Conservation (phyloP, 23 tunicate species). For the Trididemnum nubilum region DNA sequence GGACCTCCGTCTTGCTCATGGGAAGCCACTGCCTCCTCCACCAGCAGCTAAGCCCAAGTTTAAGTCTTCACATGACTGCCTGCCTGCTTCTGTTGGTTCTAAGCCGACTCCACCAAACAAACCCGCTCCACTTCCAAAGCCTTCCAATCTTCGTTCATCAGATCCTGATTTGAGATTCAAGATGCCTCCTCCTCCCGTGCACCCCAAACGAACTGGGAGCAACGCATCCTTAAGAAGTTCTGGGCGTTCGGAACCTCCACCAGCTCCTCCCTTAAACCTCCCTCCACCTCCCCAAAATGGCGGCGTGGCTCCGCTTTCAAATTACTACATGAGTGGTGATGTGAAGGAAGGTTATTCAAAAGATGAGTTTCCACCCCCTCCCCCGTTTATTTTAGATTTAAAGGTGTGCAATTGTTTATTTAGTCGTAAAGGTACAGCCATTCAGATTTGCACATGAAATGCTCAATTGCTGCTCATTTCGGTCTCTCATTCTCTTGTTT, state of each 20-base stretch:
- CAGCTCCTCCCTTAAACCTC: conserved; percentile 24
- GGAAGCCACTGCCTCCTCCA: conserved; percentile 2
- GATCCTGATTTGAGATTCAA: not conserved
- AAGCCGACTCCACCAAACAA: not conserved
- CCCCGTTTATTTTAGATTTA: conserved; percentile 58
- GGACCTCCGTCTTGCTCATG: not conserved
- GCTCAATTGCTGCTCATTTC: too few species aligned
- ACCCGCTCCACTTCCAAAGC: not conserved
- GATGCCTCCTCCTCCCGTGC: conserved; percentile 4
- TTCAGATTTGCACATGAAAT: too few species aligned
- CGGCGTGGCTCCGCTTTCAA: conserved; percentile 26
- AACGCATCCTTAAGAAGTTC: not conserved
- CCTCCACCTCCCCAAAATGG: conserved; percentile 32
- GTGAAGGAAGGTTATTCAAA: not conserved
- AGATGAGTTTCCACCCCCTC: conserved; percentile 86
- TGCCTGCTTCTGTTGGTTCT: not conserved
- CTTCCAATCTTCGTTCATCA: not conserved
- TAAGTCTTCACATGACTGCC: not conserved
- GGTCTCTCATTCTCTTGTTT: too few species aligned
- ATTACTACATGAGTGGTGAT: conserved; percentile 20
- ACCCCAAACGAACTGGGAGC: not conserved
- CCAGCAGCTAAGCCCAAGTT: not conserved
- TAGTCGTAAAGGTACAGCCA: not conserved
- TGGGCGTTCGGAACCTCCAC: not conserved
- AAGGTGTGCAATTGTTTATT: conserved; percentile 41